These are phyloP conservation scores for Blomia tropicalis DNA, from an alignment of 2,888 invertebrate genomes.

Conservation along the genomic window DNA sequence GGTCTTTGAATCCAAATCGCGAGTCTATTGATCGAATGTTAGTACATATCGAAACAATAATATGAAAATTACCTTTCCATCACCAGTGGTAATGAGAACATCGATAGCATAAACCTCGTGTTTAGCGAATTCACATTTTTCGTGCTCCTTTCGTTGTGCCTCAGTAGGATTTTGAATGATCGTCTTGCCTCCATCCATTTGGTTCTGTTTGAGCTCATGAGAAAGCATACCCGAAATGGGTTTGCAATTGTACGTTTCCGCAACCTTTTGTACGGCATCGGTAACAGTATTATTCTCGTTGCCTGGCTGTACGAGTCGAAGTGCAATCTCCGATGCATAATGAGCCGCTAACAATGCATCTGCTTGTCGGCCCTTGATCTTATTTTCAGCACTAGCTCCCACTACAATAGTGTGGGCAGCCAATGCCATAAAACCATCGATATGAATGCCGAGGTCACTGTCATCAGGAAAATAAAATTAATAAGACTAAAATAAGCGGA, in stretches of 20 bases:
- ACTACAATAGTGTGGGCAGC: constrained; percentile 88
- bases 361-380: constrained; percentile 71
- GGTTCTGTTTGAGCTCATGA: constrained; percentile 86
- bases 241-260: constrained; percentile 83
- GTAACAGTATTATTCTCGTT: constrained; percentile 83
- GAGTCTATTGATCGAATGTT: constrained; percentile 45
- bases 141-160: constrained; percentile 87
- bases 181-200: constrained; percentile 94
- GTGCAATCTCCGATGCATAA: constrained; percentile 82
- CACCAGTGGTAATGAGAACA: constrained; percentile 88
- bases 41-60: background rate
- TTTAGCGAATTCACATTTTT: constrained; percentile 82
- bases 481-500: background rate
- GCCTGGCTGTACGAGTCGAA: constrained; percentile 75
- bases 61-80: constrained; percentile 61
- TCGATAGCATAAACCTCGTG: constrained; percentile 98
- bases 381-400: constrained; percentile 54
- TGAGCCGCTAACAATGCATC: constrained; percentile 90
- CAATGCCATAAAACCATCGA: constrained; percentile 96
- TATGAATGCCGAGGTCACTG: constrained; percentile 90
- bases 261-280: constrained; percentile 76
- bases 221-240: constrained; percentile 54
- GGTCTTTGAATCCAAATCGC: constrained; percentile 81
- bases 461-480: constrained; percentile 5
- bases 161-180: constrained; percentile 95